Conservation (phyloP, 2,113 vertebrate genomes). For the Carassius carassius region DNA sequence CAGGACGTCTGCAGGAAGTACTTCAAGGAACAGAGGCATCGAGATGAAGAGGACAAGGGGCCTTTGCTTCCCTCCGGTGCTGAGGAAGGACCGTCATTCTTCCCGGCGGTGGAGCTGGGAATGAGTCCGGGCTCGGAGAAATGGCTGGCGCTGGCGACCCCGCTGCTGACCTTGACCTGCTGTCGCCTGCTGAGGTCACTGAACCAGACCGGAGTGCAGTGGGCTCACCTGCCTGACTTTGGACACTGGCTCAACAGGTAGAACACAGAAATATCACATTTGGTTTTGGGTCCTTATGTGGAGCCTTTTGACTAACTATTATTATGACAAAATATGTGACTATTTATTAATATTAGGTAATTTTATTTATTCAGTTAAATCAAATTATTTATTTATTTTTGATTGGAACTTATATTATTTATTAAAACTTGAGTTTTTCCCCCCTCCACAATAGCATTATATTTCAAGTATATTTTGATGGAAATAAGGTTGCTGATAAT, state of each 20-base stretch:
- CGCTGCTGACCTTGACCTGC: slow-evolving; percentile 83
- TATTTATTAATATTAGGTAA: too few relatives aligned
- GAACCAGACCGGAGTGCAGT: slow-evolving; percentile 95
- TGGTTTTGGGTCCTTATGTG: not conserved
- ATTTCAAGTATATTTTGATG: too few relatives aligned
- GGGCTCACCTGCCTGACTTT: slow-evolving; percentile 90
- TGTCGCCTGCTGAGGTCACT: slow-evolving; percentile 90
- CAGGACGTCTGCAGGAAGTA: slow-evolving; percentile 85
- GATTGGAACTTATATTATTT: too few relatives aligned
- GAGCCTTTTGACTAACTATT: not conserved
- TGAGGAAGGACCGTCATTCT: slow-evolving; percentile 50
- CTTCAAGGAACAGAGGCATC: slow-evolving; percentile 66
- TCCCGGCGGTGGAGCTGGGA: slow-evolving; percentile 38
- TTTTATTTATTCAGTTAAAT: not conserved
- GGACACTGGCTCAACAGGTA: slow-evolving; percentile 91
- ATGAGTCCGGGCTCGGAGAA: slow-evolving; percentile 68
- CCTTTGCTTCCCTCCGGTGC: slow-evolving; percentile 58
- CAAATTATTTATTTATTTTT: too few relatives aligned
- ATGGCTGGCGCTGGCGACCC: slow-evolving; percentile 85
- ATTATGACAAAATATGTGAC: too few relatives aligned
- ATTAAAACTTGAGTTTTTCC: too few relatives aligned
- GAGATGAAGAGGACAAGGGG: slow-evolving; percentile 54
- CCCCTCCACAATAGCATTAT: too few relatives aligned
- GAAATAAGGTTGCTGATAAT: too few relatives aligned
- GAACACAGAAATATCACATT: not conserved